Base-by-base conservation (phyloP, 2,888 invertebrate genomes). In the Nudaria mundana region DNA sequence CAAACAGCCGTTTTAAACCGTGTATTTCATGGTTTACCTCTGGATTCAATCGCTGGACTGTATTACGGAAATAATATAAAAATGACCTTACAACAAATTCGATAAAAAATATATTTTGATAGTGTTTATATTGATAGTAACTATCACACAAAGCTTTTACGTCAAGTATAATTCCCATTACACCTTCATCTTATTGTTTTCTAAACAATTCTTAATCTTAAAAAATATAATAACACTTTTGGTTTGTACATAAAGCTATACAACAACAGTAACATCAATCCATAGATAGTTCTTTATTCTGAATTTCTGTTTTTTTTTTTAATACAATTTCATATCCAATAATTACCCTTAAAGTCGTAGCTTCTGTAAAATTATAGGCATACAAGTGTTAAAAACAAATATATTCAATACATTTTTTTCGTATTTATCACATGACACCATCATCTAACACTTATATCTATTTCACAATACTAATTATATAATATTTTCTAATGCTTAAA, bases 141-240 rank as follows among this genome's bases (percentile, higher is more conserved):
- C n/a, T n/a, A n/a, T n/a, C n/a, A n/a, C n/a, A n/a, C 40, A 37
- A 43, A 58, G 50, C 47, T 43, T n/a, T 49, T 44, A 50, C 16
- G 45, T 52, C 33, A 23, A 15, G 32, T 35, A 56, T 50, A 61
- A 55, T 50, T 53, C 53, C 48, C 48, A 45, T 62, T 54, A 56
- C 52, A 49, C 37, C 41, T 55, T 52, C 42, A 31, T 55, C 41
- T 15, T 40, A 25, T 58, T 60, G 62, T 63, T 33, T 44, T 37
- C 54, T 58, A 58, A 59, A 57, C 52, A 55, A 65, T 66, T 65
- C n/a, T 66, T 64, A 65, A 62, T 70, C 78, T 80, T 84, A 82
- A 80, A 80, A n/a, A 85, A 85, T 82, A 80, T 83, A 84, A 82
- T 82, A 86, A 86, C 86, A 84, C 82, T 81, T 86, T 87, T 83